Percentiles rank a stretch among this genome's conserved stretches.
Conservation (phyloP, 2,797 vertebrate species). For the Hozukius guyotensis region DNA sequence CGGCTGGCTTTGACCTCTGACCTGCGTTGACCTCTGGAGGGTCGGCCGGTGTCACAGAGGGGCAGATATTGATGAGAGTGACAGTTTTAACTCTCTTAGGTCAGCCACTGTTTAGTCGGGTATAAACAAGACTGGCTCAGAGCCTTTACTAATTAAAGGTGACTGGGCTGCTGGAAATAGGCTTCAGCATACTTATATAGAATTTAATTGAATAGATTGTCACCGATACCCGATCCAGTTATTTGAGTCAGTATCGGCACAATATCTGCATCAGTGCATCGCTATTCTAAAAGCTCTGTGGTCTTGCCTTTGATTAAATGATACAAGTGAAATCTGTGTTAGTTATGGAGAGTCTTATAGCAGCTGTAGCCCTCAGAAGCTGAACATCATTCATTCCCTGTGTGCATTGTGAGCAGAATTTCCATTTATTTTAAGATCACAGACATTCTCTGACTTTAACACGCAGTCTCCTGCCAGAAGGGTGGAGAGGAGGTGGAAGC, state of each 20-base stretch:
- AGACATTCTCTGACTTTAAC: neutral
- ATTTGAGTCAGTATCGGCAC: no score
- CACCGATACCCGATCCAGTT: no score
- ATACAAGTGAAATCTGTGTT: neutral
- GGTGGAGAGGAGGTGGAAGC: conserved; percentile 18
- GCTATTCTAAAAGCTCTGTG: no score
- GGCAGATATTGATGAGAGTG: conserved; percentile 55
- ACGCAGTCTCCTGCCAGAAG: neutral
- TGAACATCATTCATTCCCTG: neutral
- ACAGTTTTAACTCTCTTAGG: conserved; percentile 45
- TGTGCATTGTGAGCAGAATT: neutral
- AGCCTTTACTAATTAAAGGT: conserved; percentile 24
- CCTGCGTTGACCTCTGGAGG: conserved; percentile 2
- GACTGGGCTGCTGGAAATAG: neutral
- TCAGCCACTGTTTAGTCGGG: conserved; percentile 15
- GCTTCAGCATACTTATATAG: neutral
- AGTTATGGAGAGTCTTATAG: neutral
- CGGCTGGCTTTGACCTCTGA: conserved; percentile 49
- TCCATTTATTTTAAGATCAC: conserved; percentile 29
- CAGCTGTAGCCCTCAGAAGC: neutral
- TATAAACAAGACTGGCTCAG: conserved; percentile 30
- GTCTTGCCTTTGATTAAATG: neutral
- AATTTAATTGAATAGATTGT: no score
- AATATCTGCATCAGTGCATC: no score
- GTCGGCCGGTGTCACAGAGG: conserved; percentile 30